Conservation (phyloP, 2,888 invertebrate species). For the Sepioteuthis lessoniana region DNA sequence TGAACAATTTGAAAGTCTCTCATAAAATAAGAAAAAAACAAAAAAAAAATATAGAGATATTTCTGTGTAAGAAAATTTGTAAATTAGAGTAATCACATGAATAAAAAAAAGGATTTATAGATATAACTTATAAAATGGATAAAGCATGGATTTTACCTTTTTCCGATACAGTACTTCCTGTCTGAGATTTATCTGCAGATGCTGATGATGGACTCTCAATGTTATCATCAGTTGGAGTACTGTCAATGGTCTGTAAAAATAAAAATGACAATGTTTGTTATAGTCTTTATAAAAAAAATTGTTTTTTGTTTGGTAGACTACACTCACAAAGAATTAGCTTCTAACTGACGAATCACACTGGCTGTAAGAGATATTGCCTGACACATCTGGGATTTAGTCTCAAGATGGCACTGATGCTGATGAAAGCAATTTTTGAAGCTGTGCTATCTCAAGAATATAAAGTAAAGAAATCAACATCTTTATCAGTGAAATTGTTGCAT, state of each 20-base stretch:
- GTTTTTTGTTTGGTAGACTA: too few species aligned
- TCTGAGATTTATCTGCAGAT: neutral
- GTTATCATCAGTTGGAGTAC: slow-evolving; percentile 61
- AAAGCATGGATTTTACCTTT: slow-evolving; percentile 36
- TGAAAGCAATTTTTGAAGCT: too few species aligned
- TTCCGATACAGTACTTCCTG: slow-evolving; percentile 26
- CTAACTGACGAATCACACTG: too few species aligned
- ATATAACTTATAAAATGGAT: neutral
- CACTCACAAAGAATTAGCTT: too few species aligned
- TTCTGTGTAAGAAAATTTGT: neutral
- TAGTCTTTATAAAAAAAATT: neutral
- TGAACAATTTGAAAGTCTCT: neutral
- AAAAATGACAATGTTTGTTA: neutral
- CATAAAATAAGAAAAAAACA: neutral
- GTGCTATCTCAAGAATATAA: too few species aligned
- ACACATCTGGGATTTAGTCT: too few species aligned
- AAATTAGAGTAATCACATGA: neutral
- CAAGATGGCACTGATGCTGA: too few species aligned
- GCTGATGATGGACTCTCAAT: slow-evolving; percentile 49
- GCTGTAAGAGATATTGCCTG: too few species aligned
- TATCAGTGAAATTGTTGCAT: neutral
- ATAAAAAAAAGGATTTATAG: neutral
- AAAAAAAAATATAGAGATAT: too few species aligned
- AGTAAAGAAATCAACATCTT: neutral
- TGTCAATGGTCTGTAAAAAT: slow-evolving; percentile 63